phyloP scores from a whole-genome alignment of 2,797 vertebrate genomes.

The Glyptemys insculpta region DNA sequence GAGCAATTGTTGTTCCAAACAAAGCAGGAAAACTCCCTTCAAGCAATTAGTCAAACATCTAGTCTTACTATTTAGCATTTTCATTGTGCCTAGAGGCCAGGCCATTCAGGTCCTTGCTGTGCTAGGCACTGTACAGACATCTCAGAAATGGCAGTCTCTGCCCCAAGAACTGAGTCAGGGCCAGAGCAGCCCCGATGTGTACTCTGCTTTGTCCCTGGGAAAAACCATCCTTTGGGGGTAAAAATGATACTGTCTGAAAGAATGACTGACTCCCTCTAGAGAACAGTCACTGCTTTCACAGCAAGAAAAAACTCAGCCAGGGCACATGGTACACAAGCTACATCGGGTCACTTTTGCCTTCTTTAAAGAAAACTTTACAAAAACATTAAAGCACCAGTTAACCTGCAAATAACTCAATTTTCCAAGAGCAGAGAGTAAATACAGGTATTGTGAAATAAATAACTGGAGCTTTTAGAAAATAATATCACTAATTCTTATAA shows the following conservation, averaged over 20 bases:
- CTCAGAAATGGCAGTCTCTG: neutral
- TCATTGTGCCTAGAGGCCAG: neutral
- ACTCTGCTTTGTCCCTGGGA: neutral
- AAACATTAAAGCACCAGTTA: neutral
- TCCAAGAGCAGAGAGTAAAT: conserved; percentile 29
- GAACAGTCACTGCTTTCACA: conserved; percentile 69
- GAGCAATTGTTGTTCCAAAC: neutral
- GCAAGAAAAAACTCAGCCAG: conserved; percentile 4
- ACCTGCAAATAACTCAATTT: conserved; percentile 24
- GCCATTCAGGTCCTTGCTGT: neutral
- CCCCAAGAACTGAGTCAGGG: neutral
- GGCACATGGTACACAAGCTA: conserved; percentile 34
- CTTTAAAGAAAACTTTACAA: conserved; percentile 36
- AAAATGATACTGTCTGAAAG: conserved; percentile 5
- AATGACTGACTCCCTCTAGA: conserved; percentile 67
- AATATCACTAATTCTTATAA: neutral
- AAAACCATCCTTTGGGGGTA: conserved; percentile 34
- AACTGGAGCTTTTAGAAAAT: neutral
- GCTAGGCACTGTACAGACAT: too few species aligned
- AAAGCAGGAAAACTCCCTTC: neutral
- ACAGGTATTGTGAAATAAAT: neutral
- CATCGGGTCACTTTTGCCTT: conserved; percentile 26
- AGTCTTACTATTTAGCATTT: neutral
- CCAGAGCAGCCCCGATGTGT: neutral
- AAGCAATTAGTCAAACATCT: neutral